A percentile compares a stretch with the other conserved stretches of the same genome.
Evolutionary conservation across 2,888 invertebrate genomes (phyloP).

Genomic region (Sipha maydis): DNA sequence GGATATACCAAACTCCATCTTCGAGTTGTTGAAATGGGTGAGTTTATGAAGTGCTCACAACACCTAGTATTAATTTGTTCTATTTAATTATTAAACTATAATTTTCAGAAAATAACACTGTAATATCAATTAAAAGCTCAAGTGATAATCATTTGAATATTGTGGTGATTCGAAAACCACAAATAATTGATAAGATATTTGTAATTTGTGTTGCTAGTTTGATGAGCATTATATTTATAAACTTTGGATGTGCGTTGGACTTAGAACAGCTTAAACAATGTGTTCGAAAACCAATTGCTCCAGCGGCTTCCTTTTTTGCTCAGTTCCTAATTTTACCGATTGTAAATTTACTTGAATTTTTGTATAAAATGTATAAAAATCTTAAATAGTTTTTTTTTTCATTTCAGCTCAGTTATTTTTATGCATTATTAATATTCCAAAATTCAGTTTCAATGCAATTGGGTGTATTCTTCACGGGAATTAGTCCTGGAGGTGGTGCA

Average conservation of each 20-base stretch:
- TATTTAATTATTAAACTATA: background rate
- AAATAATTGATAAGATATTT: constrained; percentile 79
- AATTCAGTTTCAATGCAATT: constrained; percentile 77
- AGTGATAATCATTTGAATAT: constrained; percentile 66
- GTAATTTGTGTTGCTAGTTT: constrained; percentile 79
- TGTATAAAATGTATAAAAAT: background rate
- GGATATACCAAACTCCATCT: constrained; percentile 48
- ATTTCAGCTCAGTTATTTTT: constrained; percentile 76
- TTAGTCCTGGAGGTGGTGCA: constrained; percentile 93
- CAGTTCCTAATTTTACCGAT: constrained; percentile 90
- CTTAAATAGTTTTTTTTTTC: constrained; percentile 49
- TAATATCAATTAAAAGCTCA: background rate
- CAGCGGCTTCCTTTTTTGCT: constrained; percentile 79
- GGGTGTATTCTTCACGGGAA: constrained; percentile 90
- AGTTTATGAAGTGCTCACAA: background rate
- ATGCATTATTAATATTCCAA: constrained; percentile 80
- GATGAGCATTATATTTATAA: constrained; percentile 84
- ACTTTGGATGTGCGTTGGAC: constrained; percentile 90
- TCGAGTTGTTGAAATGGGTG: constrained; percentile 38
- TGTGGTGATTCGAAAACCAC: constrained; percentile 73
- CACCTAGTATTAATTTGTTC: background rate
- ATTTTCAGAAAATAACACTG: constrained; percentile 45
- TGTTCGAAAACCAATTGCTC: constrained; percentile 79
- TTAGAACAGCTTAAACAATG: constrained; percentile 76
- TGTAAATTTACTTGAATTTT: constrained; percentile 69